Base-by-base conservation (phyloP, 2,888 invertebrate genomes). In the Anorthoa munda region DNA sequence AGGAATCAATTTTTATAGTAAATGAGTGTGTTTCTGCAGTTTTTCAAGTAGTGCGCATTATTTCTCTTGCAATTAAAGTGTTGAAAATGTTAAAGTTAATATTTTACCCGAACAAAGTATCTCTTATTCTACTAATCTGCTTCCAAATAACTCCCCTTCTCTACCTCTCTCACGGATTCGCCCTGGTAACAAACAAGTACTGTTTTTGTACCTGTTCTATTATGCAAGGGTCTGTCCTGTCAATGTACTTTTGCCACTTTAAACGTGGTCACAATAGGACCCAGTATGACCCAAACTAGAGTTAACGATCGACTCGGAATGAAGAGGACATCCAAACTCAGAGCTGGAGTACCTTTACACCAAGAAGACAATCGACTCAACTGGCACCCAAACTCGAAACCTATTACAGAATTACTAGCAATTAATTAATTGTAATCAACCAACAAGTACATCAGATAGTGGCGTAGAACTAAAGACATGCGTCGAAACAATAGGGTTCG, bases 401-500 rank as follows among this genome's bases (percentile, higher is more conserved):
- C 39, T 39, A 69, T 17, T 66, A 21, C 46, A 64, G 51, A n/a
- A 31, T 51, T 72, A 61, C 48, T 56, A 72, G 46, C 18, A 83
- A 78, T 80, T 70, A 83, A 77, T 67, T 53, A 50, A 81, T 84
- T 81, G 77, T 81, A 79, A 64, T 63, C 31, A 71, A n/a, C 21
- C 12, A 71, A 75, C 60, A 77, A 77, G 63, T 81, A 81, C 75
- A 83, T 82, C 75, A 66, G 79, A 86, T 84, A 68, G 65, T 77
- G 75, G 66, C 48, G 66, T 67, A 78, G 77, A 72, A 51, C 60
- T 56, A 58, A 70, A 76, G 72, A 46, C 48, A 61, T 68, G 61
- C 51, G 60, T 56, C 50, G 39, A 84, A 79, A 90, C 90, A 90
- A 89, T 89, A 83, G 89, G 85, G 84, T 87, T 91, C 89, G 65